phyloP scores from a whole-genome alignment of 2,797 vertebrate species.

The Graptemys geographica region DNA sequence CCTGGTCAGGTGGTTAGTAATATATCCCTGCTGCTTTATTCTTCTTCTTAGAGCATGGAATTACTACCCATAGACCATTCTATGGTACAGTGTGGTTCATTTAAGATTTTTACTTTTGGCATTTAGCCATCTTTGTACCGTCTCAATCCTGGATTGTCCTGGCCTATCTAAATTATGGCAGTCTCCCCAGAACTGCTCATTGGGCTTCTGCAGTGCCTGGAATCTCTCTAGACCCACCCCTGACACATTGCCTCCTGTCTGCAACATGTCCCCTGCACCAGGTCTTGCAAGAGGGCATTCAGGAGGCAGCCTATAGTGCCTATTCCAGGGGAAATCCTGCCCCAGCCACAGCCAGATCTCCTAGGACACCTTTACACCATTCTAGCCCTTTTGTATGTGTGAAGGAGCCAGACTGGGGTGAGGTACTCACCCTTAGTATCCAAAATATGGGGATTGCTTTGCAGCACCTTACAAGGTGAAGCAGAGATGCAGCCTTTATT shows the following conservation, averaged over 20 bases:
- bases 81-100: no score
- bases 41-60: no score
- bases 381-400: accelerated
- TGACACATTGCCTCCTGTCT: neutral
- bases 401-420: neutral
- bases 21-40: no score
- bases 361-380: neutral
- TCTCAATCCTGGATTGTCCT: neutral
- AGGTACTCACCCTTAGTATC: neutral
- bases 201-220: neutral
- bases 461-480: neutral
- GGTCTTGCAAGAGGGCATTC: neutral
- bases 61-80: no score
- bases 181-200: neutral
- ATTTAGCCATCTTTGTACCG: neutral
- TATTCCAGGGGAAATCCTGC: neutral
- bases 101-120: no score
- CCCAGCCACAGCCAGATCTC: accelerated
- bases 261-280: neutral
- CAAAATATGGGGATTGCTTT: neutral
- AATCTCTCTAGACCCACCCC: neutral
- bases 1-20: no score
- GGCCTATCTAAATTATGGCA: neutral
- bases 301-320: neutral
- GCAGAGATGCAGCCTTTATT: accelerated